These are phyloP conservation scores for Dinocampus coccinellae DNA, from an alignment of 2,888 invertebrate genomes.

Conservation along the genomic window DNA sequence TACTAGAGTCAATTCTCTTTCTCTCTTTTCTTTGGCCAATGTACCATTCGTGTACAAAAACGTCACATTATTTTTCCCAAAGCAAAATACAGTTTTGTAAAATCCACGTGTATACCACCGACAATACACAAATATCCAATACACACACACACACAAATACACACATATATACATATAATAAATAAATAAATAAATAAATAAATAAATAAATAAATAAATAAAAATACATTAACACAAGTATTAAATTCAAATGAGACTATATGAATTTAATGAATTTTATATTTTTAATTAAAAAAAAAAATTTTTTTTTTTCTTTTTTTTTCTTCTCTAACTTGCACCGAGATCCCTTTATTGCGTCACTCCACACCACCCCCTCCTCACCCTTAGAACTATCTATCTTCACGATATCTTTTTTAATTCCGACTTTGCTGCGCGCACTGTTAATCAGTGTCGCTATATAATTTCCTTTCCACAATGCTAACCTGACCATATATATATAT, in stretches of 20 bases:
- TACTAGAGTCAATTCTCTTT: not conserved
- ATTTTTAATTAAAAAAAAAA: no score
- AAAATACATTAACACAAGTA: constrained; percentile 25
- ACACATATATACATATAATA: no score
- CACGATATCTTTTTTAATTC: not conserved
- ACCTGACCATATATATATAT: not conserved
- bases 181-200: not conserved
- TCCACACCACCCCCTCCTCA: not conserved
- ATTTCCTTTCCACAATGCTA: constrained; percentile 11
- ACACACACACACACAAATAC: no score
- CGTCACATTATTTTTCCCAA: constrained; percentile 33
- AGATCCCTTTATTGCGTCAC: not conserved
- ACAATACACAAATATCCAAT: no score
- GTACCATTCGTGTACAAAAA: constrained; percentile 21
- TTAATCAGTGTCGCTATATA: constrained; percentile 25
- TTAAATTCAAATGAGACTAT: constrained; percentile 24
- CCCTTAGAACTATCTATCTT: not conserved
- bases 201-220: not conserved
- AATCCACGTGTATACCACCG: not conserved
- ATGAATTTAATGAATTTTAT: constrained; percentile 18
- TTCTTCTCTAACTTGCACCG: not conserved
- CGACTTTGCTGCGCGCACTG: not conserved
- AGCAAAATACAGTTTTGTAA: constrained; percentile 28
- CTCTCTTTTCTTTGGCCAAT: not conserved
- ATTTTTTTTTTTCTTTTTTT: not conserved